Base-by-base conservation (phyloP, 2,113 vertebrate species). In the Paratilapia polleni region DNA sequence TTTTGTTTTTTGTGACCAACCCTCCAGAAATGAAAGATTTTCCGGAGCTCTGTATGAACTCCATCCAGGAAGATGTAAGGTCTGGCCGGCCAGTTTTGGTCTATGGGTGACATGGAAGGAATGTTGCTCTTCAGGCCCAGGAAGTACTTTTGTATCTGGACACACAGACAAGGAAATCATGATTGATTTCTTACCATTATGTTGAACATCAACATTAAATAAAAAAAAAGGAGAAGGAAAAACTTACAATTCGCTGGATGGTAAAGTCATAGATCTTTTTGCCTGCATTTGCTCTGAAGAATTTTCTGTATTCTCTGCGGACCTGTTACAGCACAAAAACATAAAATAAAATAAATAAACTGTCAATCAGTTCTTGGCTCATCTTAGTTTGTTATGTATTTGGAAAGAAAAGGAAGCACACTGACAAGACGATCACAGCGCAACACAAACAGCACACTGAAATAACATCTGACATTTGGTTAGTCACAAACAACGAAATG, bases 231-330 rank as follows among this genome's bases (percentile, higher is more conserved):
- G 24, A 34, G 9, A 26, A 13, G 5, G 24, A 38, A 82, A 5
- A 4, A 97, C 98, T 96, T 96, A 99, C 98, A 86, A 99, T 97
- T 94, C 97, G 97, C 95, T 99, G 98, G 87, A 99, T 96, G 14
- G 95, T 98, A 93, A 99, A 99, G 78, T 97, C 95, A 85, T 98
- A 99, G 88, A 99, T 99, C 96, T 98, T 99, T 95, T 95, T 99
- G 80, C 98, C 98, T 15, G 98, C 98, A 66, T 99, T 98, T 78
- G 97, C 98, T 94, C 98, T 97, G 95, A 99, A 99, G 96, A 97
- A 99, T 87, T 99, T 99, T 82, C 98, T 96, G 95, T 99, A 99
- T 57, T 99, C 98, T 89, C 98, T 96, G 79, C 98, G 98, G 47
- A 99, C 98, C 98, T 99, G 93, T 77, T 89, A 86, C 92, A 92